Evolutionary conservation across 2,888 invertebrate species (phyloP), one percentile per base, ranked within the genome.

Genomic region (Drosophila dives): DNA sequence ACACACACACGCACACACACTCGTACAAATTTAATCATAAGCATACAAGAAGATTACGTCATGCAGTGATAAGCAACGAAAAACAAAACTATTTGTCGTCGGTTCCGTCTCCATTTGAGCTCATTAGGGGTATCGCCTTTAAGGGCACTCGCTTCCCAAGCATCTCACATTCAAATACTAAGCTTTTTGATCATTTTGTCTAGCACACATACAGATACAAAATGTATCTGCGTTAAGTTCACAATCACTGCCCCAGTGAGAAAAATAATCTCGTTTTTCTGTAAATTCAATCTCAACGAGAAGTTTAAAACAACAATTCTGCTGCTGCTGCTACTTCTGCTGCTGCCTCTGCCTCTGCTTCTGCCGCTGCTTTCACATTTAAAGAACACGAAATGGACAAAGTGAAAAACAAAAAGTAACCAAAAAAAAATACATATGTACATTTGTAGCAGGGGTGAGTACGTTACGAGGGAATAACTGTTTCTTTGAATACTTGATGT

Each of bases 11-110:
- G 33, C 61, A 72, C 53, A 32, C 62, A 53, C 61, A 59, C 38
- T 50, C 34, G 51, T 32, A 69, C 53, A 75, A 86, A 81, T 90
- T 76, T 90, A 85, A 89, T 86, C 89, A 88, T 91, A 84, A 83
- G 75, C 85, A 77, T 70, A 87, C 72, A 75, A 84, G 75, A 64
- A 66, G 83, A 81, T 90, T 88, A 80, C 89, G 81, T 86, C 90
- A 86, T 86, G 75, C 66, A 71, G 63, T 76, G 73, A 73, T 75
- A 75, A 75, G 64, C 63, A 61, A 65, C 61, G 72, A 84, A 83
- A 83, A 90, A 89, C 84, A 90, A 89, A 90, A 86, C 86, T 86
- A 86, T 86, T 90, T 86, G 86, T 73, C 72, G 64, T 68, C 64
- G 33, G 11, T 15, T 29, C 23, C 10, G 32, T 42, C 42, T 75